Evolutionary conservation across 2,888 invertebrate genomes (phyloP).

Genomic region (Epirrita christyi): DNA sequence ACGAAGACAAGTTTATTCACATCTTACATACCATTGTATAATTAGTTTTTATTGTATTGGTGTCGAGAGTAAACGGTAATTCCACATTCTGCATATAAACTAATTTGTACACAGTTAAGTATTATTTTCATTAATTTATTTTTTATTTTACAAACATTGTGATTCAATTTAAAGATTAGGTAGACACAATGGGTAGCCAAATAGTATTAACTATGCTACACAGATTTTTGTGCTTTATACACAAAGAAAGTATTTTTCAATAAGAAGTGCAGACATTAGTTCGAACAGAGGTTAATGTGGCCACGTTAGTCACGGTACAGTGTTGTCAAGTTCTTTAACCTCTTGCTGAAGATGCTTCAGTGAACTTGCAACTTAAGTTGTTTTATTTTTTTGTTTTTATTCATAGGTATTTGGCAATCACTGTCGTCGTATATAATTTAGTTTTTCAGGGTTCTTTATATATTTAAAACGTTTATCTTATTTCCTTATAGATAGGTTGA

Average conservation of each 20-base stretch:
- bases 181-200: not conserved
- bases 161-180: not conserved
- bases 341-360: slow-evolving; percentile 32
- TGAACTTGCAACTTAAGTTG: slow-evolving; percentile 5
- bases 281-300: slow-evolving; percentile 34
- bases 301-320: slow-evolving; percentile 49
- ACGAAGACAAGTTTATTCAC: no score
- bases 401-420: not conserved
- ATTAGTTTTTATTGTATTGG: no score
- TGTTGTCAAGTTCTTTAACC: slow-evolving; percentile 57
- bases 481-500: not conserved
- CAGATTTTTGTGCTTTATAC: no score
- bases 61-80: no score
- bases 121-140: no score
- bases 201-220: not conserved
- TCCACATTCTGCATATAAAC: no score
- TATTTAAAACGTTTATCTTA: not conserved
- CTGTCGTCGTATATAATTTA: not conserved
- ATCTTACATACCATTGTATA: no score
- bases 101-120: no score
- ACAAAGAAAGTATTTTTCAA: not conserved
- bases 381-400: not conserved
- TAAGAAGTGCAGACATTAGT: not conserved
- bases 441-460: not conserved
- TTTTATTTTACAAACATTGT: no score